Conservation (phyloP, 2,113 vertebrate genomes). For the Anolis sagrei region DNA sequence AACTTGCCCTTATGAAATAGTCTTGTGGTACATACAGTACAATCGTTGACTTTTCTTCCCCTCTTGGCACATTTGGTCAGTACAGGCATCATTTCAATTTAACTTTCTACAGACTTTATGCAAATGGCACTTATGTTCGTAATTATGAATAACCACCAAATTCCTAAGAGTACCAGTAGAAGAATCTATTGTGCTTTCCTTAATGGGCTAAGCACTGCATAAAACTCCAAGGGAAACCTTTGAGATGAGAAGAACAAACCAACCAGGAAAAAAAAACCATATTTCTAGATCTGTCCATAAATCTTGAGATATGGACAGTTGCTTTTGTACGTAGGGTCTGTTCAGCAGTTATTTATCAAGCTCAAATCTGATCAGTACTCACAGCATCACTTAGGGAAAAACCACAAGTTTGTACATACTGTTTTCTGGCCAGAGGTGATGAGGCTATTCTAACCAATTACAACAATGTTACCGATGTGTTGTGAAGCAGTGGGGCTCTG, state of each 20-base stretch:
- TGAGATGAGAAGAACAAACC: not conserved
- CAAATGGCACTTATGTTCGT: not conserved
- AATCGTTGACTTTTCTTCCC: conserved; percentile 25
- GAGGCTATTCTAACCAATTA: not conserved
- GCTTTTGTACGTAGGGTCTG: not conserved
- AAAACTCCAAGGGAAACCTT: not conserved
- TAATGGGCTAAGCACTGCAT: not conserved
- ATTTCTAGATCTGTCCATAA: not conserved
- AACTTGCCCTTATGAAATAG: conserved; percentile 40
- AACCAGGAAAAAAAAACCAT: not conserved
- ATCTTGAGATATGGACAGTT: not conserved
- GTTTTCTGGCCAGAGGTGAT: not conserved
- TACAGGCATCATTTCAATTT: conserved; percentile 32
- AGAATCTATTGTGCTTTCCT: conserved; percentile 3
- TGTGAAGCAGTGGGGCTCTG: not conserved
- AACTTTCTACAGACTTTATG: conserved; percentile 33
- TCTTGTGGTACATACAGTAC: conserved; percentile 1
- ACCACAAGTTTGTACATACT: not conserved
- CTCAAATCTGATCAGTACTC: not conserved
- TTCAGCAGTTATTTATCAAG: not conserved
- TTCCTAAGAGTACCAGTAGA: conserved; percentile 8
- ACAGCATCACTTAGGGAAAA: not conserved
- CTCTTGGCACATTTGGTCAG: not conserved
- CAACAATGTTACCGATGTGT: not conserved
- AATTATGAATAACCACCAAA: conserved; percentile 12